Conservation (phyloP, 2,113 vertebrate species). For the Bos indicus region DNA sequence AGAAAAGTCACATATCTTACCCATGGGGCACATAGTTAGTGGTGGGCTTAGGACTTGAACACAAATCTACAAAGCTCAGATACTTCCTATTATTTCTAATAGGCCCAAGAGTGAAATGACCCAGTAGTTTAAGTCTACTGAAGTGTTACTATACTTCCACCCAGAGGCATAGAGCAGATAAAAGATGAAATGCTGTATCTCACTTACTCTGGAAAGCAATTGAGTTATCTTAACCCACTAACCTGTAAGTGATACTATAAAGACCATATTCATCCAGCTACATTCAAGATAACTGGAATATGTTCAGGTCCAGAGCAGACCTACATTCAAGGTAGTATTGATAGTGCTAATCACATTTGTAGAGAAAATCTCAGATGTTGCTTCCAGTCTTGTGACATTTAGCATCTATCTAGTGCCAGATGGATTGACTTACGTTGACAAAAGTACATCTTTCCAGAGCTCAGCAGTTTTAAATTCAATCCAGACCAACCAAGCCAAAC, state of each 20-base stretch:
- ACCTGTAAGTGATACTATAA: neutral
- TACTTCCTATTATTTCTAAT: neutral
- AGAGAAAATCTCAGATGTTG: neutral
- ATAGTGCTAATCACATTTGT: neutral
- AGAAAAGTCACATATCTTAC: neutral
- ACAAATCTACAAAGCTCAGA: neutral
- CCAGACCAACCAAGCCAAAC: neutral
- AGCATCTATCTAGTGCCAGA: slow-evolving; percentile 16
- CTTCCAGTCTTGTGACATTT: slow-evolving; percentile 1
- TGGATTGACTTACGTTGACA: neutral
- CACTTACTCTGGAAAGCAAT: neutral
- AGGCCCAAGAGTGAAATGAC: neutral
- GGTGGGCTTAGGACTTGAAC: neutral
- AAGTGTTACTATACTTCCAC: neutral
- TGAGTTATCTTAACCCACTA: neutral
- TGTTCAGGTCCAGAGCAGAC: neutral
- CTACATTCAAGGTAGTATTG: neutral
- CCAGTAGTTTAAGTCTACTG: neutral
- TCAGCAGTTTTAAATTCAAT: neutral
- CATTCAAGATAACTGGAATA: neutral
- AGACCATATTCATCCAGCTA: neutral
- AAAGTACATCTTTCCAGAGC: neutral
- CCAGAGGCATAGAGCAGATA: neutral
- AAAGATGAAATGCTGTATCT: neutral
- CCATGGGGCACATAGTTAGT: neutral